Evolutionary conservation across 2,797 vertebrate genomes (phyloP), one percentile per base, ranked within the genome.

Genomic region (Naso thynnoides): DNA sequence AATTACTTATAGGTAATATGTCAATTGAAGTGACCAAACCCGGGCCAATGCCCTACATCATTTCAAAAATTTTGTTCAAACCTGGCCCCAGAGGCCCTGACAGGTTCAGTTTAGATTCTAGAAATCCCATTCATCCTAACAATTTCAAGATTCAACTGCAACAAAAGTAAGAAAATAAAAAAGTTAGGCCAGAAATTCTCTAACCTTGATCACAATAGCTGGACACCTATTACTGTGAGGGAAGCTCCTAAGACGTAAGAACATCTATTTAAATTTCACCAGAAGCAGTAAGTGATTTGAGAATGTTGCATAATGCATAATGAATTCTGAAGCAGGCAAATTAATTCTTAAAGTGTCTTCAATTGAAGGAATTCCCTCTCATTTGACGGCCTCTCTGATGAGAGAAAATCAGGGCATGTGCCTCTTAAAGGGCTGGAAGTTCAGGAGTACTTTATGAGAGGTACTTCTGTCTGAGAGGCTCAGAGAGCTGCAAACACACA

Each of bases 401-500:
- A 70, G 23, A 42, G 56, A 13, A 52, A 75, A 72, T 63, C 55
- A 58, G 54, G 58, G 70, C 8, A 29, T 31, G 62, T 9, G 39
- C 56, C 59, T 18, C 2, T 61, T 74, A 15, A 21, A 70, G 64
- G 49, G 31, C 61, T 61, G 23, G 19, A 67, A 50, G 29, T 52
- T 48, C 19, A 21, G 23, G 29, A 70, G 57, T 23, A 18, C 33
- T 66, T 73, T 5, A 47, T 24, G 23, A 80, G 70, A 65, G 57
- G 65, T 47, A 47, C 74, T 80, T 80, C 36, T 57, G 29, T 27
- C 52, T 74, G 19, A 76, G 68, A 73, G 71, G 59, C 29, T 18
- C 44, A 50, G 33, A 27, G 47, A n/a, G 23, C 24, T 6, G 38
- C 38, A 41, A 8, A 42, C 15, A 9, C 4, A 18, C 23, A 27